phyloP scores from a whole-genome alignment of 2,888 invertebrate species.

The Ecliptopera silaceata region DNA sequence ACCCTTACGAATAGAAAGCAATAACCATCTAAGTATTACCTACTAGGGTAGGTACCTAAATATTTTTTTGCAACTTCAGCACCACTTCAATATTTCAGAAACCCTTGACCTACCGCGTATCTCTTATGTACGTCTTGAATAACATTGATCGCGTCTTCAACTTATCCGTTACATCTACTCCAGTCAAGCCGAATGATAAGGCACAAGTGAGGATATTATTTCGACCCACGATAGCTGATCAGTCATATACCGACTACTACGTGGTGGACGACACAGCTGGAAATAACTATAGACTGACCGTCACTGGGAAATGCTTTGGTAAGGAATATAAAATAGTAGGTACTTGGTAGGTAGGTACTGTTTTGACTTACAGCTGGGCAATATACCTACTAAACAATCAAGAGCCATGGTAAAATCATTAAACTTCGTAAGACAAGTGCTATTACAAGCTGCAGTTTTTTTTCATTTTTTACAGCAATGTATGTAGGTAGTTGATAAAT shows the following conservation, averaged over 20 bases:
- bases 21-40: no score
- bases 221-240: constrained; percentile 60
- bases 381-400: no score
- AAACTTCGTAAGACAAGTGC: no score
- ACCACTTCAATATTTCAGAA: constrained; percentile 47
- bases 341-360: neutral
- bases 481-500: no score
- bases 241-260: constrained; percentile 73
- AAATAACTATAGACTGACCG: constrained; percentile 60
- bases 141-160: constrained; percentile 70
- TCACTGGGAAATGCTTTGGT: constrained; percentile 71
- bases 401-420: no score
- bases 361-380: no score
- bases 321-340: constrained; percentile 27
- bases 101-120: constrained; percentile 58
- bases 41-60: no score
- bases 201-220: constrained; percentile 59
- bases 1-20: no score
- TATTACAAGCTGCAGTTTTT: no score
- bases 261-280: constrained; percentile 64
- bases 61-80: no score
- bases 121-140: constrained; percentile 62
- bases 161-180: constrained; percentile 53
- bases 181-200: constrained; percentile 53
- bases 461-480: no score